Evolutionary conservation across 1,140 invertebrate genomes (phyloP).

Genomic region (Caerostris extrusa): DNA sequence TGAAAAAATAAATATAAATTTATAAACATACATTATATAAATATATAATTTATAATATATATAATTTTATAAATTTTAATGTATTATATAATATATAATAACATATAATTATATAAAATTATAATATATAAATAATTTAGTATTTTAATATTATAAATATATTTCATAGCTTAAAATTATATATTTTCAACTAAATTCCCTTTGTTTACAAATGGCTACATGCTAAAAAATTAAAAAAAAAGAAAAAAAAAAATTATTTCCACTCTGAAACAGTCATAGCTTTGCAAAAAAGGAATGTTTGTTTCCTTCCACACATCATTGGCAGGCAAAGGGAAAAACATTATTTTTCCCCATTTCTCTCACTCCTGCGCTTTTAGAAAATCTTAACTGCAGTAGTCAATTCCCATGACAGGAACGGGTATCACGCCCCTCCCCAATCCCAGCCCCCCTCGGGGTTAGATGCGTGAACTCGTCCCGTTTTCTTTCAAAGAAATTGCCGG

Average conservation of each 20-base stretch:
- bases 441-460: constrained; percentile 36
- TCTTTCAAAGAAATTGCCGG: constrained; percentile 71
- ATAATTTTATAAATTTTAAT: too few relatives aligned
- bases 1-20: too few relatives aligned
- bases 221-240: too few relatives aligned
- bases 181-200: too few relatives aligned
- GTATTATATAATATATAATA: too few relatives aligned
- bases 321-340: background rate
- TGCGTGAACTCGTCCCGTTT: constrained; percentile 61
- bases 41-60: too few relatives aligned
- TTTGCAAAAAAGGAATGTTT: background rate
- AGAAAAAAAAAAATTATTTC: background rate
- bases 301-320: background rate
- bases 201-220: too few relatives aligned
- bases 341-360: background rate
- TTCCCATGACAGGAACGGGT: constrained; percentile 49
- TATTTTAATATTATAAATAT: too few relatives aligned
- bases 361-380: constrained; percentile 15
- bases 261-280: background rate
- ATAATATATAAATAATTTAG: too few relatives aligned
- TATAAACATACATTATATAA: too few relatives aligned
- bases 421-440: constrained; percentile 10
- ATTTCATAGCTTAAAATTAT: too few relatives aligned
- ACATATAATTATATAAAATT: too few relatives aligned
- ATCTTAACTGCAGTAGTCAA: constrained; percentile 63